Evolutionary conservation across 2,888 invertebrate genomes (phyloP), one percentile per base, ranked within the genome.

Genomic region (Trichogramma dendrolimi): DNA sequence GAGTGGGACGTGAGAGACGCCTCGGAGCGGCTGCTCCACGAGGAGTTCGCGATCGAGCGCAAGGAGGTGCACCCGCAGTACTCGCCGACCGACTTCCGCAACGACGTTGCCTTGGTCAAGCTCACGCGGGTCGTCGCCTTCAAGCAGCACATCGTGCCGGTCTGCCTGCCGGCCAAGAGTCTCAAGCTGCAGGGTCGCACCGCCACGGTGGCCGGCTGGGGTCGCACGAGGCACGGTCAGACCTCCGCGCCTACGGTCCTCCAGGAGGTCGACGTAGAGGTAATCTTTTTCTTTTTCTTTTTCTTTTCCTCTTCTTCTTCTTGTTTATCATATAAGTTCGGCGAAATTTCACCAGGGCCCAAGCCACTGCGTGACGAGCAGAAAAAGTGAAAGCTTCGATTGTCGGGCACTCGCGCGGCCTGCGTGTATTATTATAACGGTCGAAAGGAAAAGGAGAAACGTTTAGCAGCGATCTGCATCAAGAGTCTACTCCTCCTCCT

Each of bases 141-240:
- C 77, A 92, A 94, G 72, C 94, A 95, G 71, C 95, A 96, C 78
- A 95, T 96, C 67, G 82, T 95, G 52, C 95, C 95, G 2, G 94
- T 96, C 6, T 96, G 96, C 75, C 81, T 96, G 48, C 95, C 96
- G 14, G 88, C 86, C 62, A 86, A 86, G 69, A 85, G 85, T 74
- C 82, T 90, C 66, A 94, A 92, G 75, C 78, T 94, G 27, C 86
- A 91, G 0, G 94, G 95, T 1, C 90, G 90, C 74, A 90, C 90
- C 81, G 95, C 94, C 50, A 94, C 94, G 0, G 95, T 95, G 0
- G 92, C 90, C 0, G 95, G 95, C 1, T 96, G 95, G 95, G 95
- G 95, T 0, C 81, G 95, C 39, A 94, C 94, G 1, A 83, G 92
- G 52, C 94, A 94, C 72, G 94, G 94, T 43, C 89, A 91, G 80